Base-by-base conservation (phyloP, 2,113 vertebrate genomes). In the Dendropsophus ebraccatus region DNA sequence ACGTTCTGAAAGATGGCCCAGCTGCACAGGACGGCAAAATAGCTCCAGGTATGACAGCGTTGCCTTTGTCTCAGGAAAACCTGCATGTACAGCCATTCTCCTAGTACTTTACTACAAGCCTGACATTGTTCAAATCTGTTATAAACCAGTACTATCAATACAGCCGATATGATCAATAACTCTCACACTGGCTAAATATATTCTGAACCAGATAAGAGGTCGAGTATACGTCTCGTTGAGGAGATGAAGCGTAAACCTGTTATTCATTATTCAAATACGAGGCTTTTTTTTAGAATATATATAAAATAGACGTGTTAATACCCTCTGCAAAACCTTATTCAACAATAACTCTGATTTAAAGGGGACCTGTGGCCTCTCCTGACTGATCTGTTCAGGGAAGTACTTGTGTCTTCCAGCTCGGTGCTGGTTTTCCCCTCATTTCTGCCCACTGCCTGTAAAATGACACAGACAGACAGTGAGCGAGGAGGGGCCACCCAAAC, bases 21-120 rank as follows among this genome's bases (percentile, higher is more conserved):
- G 98, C 98, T 1, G 96, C 98, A 0, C 96, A 97, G 1, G 97
- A 99, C 88, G 98, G 97, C 87, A 99, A 97, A 91, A 99, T 99
- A 4, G 93, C 95, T 70, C 96, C 97, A 90, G 97, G 98, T 99
- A 89, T 60, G 50, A 45, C 6, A 25, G 8, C n/a, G n/a, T n/a
- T n/a, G n/a, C n/a, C n/a, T n/a, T n/a, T n/a, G n/a, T 17, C 7
- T 32, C 1, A 30, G 37, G 32, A 23, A 12, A 60, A 60, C 56
- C 56, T 60, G 6, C 12, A 6, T 58, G 21, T 25, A n/a, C n/a
- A 60, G 2, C 10, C 10, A 30, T 5, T n/a, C 62, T 30, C 1
- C 32, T 13, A 65, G n/a, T n/a, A n/a, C n/a, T 5, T 41, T 41
- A 41, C 1, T 35, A 19, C 1, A 2, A 19, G 5, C 6, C 30